A percentile compares a stretch with the other conserved stretches of the same genome.
phyloP scores from a whole-genome alignment of 2,888 invertebrate genomes.

The Ophioninae sp. region DNA sequence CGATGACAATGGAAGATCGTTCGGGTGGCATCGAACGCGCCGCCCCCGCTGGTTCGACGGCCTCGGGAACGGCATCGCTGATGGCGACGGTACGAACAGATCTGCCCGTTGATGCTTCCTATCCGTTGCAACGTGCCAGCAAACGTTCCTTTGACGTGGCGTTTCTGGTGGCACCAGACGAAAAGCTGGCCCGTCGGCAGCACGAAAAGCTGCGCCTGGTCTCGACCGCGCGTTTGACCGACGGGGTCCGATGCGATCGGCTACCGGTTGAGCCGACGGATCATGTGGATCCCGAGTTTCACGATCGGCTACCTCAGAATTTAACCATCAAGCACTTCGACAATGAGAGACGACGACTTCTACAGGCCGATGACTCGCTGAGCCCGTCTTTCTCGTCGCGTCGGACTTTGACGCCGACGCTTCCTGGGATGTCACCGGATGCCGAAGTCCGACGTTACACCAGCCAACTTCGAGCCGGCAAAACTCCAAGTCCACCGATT shows the following conservation, averaged over 20 bases:
- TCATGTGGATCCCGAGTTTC: slow-evolving; percentile 62
- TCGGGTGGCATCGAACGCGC: slow-evolving; percentile 79
- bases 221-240: slow-evolving; percentile 66
- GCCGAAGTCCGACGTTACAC: slow-evolving; percentile 68
- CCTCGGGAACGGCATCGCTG: slow-evolving; percentile 60
- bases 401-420: slow-evolving; percentile 80
- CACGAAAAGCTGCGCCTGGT: slow-evolving; percentile 80
- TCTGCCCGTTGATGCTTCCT: slow-evolving; percentile 75
- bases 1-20: slow-evolving; percentile 81
- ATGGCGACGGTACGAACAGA: slow-evolving; percentile 64
- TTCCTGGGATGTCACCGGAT: slow-evolving; percentile 83
- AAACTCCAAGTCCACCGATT: slow-evolving; percentile 75
- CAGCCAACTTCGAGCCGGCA: slow-evolving; percentile 64
- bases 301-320: slow-evolving; percentile 77
- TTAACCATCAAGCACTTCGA: slow-evolving; percentile 77
- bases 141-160: slow-evolving; percentile 95
- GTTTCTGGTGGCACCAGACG: slow-evolving; percentile 93
- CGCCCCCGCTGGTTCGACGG: slow-evolving; percentile 69
- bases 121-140: slow-evolving; percentile 78
- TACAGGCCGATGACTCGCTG: slow-evolving; percentile 83
- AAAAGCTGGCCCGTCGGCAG: slow-evolving; percentile 87
- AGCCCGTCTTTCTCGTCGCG: slow-evolving; percentile 83
- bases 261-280: slow-evolving; percentile 64
- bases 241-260: slow-evolving; percentile 67
- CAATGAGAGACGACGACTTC: slow-evolving; percentile 77